These are phyloP conservation scores for Drosophila pseudotakahashii DNA, from an alignment of 2,888 invertebrate genomes.

Conservation along the genomic window DNA sequence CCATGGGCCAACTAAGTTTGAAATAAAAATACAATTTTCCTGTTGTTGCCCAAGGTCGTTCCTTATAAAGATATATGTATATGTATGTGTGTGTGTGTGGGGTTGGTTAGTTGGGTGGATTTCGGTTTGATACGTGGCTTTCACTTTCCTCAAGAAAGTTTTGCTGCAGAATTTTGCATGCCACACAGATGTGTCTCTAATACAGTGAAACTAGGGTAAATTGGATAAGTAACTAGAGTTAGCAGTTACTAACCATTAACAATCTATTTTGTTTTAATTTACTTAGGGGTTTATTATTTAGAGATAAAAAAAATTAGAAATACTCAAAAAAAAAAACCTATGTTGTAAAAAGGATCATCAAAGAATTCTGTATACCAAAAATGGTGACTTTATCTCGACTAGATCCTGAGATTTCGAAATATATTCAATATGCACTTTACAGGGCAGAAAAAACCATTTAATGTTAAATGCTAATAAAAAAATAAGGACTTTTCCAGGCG, in stretches of 20 bases:
- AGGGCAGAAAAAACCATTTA: too few relatives aligned
- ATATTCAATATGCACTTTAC: background rate
- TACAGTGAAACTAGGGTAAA: background rate
- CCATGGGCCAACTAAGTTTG: background rate
- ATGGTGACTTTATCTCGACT: background rate
- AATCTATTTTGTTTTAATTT: too few relatives aligned
- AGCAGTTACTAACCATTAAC: too few relatives aligned
- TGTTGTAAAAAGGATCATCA: too few relatives aligned
- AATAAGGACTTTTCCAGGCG: too few relatives aligned
- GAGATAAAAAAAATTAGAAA: too few relatives aligned
- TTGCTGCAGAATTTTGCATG: conserved; percentile 26
- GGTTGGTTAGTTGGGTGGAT: background rate
- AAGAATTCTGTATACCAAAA: background rate
- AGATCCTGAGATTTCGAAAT: background rate
- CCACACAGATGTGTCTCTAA: conserved; percentile 14
- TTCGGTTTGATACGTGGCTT: conserved; percentile 28
- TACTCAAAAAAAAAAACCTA: too few relatives aligned
- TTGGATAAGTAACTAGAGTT: too few relatives aligned
- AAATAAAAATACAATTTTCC: background rate
- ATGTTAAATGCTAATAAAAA: too few relatives aligned
- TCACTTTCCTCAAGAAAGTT: conserved; percentile 40
- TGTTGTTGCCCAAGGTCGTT: conserved; percentile 9
- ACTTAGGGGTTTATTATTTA: too few relatives aligned
- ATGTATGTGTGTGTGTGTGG: background rate
- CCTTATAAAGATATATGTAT: background rate